Evolutionary conservation across 2,888 invertebrate genomes (phyloP), one percentile per base, ranked within the genome.

Genomic region (Odontocolon sp.): DNA sequence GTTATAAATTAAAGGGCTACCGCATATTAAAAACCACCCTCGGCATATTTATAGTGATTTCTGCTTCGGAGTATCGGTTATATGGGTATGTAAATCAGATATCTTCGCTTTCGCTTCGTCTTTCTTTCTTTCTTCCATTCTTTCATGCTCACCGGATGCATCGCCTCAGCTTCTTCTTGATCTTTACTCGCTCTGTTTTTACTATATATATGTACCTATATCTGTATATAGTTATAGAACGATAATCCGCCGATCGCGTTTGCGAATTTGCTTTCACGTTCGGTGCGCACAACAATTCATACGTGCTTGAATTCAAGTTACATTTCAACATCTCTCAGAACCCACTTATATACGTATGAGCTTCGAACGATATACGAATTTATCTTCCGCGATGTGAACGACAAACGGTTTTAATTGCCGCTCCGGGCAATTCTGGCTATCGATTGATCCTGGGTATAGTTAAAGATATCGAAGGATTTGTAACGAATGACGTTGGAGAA

Each of bases 1-100:
- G n/a, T n/a, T n/a, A n/a, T n/a, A n/a, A n/a, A n/a, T n/a, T 84
- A 86, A 84, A 84, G 82, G 80, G 87, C 87, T 87, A 87, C 87
- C 83, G 87, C 86, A 86, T 85, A 84, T 86, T 84, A 86, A 82
- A 79, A 86, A 83, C 83, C 83, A 86, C 82, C 80, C 83, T 82
- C 84, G 84, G 84, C 80, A 86, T 87, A 86, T 87, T 87, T 87
- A 87, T 87, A 83, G 84, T 83, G 81, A 85, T 84, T 84, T 77
- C 77, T 72, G 63, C 16, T 68, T 59, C 80, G 82, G 79, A 80
- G 77, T 77, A 69, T 74, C 80, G 82, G 80, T 76, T 80, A 79
- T 82, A 82, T 80, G 81, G 79, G 80, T 84, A 81, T 86, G 86
- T 85, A 87, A 87, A 87, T 87, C 84, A 87, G 71, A 11, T 54